phyloP scores from a whole-genome alignment of 2,797 vertebrate species.

The Neosilurus hyrtlii region DNA sequence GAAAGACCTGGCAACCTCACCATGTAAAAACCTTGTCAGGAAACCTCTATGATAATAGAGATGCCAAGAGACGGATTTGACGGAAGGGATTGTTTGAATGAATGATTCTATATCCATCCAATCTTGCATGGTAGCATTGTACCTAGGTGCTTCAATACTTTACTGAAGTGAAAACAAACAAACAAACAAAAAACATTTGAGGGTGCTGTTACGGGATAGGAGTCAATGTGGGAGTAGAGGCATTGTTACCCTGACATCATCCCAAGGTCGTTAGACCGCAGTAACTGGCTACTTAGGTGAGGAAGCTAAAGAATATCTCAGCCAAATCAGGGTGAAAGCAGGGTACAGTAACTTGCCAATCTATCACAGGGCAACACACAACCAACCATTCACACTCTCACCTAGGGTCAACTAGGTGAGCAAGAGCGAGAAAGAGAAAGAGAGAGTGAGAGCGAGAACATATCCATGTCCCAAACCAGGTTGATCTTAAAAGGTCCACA shows the following conservation, averaged over 20 bases:
- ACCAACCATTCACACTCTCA: too few relatives aligned
- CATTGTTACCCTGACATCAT: neutral
- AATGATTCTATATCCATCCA: neutral
- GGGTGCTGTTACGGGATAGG: neutral
- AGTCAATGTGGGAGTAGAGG: neutral
- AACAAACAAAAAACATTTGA: neutral
- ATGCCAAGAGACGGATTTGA: too few relatives aligned
- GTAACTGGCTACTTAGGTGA: too few relatives aligned
- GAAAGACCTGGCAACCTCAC: too few relatives aligned
- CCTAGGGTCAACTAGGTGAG: slow-evolving; percentile 38
- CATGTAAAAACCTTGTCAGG: too few relatives aligned
- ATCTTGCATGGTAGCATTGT: neutral
- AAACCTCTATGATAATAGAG: too few relatives aligned
- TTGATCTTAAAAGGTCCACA: slow-evolving; percentile 47
- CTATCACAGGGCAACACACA: too few relatives aligned
- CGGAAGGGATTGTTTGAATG: too few relatives aligned
- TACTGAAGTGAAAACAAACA: neutral
- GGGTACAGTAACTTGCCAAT: too few relatives aligned
- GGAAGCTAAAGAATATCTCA: too few relatives aligned
- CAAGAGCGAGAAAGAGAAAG: neutral
- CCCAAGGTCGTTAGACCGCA: neutral
- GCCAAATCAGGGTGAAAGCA: too few relatives aligned
- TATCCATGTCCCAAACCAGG: slow-evolving; percentile 13
- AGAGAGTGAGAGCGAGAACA: slow-evolving; percentile 41
- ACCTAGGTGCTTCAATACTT: neutral